Percentiles rank a stretch among this genome's conserved stretches.
phyloP scores from a whole-genome alignment of 2,888 invertebrate genomes.

The Dasypolia templi region DNA sequence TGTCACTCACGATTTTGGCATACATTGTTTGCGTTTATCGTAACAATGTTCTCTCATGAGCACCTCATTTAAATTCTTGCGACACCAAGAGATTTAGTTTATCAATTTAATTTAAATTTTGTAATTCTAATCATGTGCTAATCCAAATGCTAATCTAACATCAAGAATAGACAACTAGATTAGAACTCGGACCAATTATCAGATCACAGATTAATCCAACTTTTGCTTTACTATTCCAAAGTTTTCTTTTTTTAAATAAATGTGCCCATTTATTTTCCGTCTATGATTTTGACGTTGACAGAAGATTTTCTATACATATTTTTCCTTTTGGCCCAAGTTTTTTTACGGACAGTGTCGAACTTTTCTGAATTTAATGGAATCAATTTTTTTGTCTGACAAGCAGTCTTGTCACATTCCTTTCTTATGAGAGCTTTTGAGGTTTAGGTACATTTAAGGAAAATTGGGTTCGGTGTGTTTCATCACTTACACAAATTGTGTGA shows the following conservation, averaged over 20 bases:
- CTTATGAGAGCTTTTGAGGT: conserved; percentile 15
- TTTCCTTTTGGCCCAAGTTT: not conserved
- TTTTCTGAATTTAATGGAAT: conserved; percentile 31
- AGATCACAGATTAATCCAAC: not conserved
- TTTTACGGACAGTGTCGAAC: conserved; percentile 10
- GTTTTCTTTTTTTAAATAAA: conserved; percentile 38
- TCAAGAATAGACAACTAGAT: conserved; percentile 15
- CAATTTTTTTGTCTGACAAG: conserved; percentile 38
- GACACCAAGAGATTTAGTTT: conserved; percentile 45
- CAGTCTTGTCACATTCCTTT: conserved; percentile 30
- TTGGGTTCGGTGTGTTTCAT: conserved; percentile 5
- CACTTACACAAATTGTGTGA: not conserved
- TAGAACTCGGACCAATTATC: too few species aligned
- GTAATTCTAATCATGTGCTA: conserved; percentile 42
- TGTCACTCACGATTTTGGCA: conserved; percentile 64
- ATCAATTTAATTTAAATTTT: conserved; percentile 44
- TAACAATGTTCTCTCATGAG: conserved; percentile 48
- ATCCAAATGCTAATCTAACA: conserved; percentile 30
- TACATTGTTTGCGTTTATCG: conserved; percentile 35
- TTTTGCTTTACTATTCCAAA: conserved; percentile 20
- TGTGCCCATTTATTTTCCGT: not conserved
- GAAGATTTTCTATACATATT: conserved; percentile 4
- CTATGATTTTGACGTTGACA: conserved; percentile 2
- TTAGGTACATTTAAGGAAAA: conserved; percentile 39
- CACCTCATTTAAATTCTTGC: conserved; percentile 56